Evolutionary conservation across 2,888 invertebrate species (phyloP).

Genomic region (Apamea monoglypha): DNA sequence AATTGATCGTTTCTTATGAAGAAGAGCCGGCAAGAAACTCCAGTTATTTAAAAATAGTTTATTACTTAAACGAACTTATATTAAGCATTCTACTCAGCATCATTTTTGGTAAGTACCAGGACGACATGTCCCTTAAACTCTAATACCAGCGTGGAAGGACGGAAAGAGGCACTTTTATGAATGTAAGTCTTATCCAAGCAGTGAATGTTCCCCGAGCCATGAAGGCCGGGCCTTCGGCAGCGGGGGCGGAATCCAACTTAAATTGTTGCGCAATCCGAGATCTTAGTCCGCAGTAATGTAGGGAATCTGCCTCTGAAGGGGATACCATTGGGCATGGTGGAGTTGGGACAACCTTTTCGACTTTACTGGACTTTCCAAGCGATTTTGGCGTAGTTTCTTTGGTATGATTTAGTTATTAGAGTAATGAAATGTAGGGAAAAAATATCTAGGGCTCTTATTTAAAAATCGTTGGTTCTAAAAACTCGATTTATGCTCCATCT

Average conservation of each 20-base stretch:
- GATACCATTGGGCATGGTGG: conserved; percentile 6
- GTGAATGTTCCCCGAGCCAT: conserved; percentile 43
- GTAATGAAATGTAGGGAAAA: no score
- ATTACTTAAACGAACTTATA: not conserved
- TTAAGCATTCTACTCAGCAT: not conserved
- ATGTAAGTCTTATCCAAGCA: conserved; percentile 44
- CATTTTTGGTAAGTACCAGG: not conserved
- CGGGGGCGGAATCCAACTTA: conserved; percentile 70
- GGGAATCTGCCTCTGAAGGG: conserved; percentile 57
- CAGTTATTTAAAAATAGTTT: no score
- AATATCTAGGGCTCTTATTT: no score
- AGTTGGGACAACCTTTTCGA: conserved; percentile 12
- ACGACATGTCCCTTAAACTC: not conserved
- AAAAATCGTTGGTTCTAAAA: no score
- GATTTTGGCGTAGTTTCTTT: no score
- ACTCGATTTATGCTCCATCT: no score
- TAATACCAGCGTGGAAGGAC: not conserved
- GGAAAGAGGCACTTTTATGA: conserved; percentile 14
- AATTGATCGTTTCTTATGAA: no score
- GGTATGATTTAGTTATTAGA: no score
- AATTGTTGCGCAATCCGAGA: conserved; percentile 76
- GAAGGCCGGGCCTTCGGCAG: conserved; percentile 50
- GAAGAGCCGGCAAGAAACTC: no score
- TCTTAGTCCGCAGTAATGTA: conserved; percentile 71
- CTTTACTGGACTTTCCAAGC: not conserved